These are phyloP conservation scores for Heteromyza rotundicornis DNA, from an alignment of 2,888 invertebrate species.

Conservation along the genomic window DNA sequence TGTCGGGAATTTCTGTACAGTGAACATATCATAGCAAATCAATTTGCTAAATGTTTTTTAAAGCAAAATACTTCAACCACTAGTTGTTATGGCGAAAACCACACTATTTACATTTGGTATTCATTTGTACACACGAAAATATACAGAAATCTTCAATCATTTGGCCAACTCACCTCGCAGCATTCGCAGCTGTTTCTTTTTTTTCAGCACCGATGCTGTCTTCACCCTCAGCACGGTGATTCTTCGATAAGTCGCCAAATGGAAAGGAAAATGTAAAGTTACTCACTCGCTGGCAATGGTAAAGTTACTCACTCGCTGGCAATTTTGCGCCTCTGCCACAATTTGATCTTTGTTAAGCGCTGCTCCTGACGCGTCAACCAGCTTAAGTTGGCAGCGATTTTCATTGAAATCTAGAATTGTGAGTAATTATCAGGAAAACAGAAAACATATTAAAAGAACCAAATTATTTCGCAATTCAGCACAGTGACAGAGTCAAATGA, in stretches of 20 bases:
- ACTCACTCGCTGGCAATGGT: not conserved
- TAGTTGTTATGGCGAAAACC: not conserved
- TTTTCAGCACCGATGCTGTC: not conserved
- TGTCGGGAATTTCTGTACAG: not conserved
- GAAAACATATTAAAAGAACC: no score
- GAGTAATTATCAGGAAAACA: no score
- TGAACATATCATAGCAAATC: not conserved
- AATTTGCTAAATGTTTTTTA: no score
- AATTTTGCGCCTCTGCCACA: conserved; percentile 36
- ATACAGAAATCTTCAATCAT: no score
- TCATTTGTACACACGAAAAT: not conserved
- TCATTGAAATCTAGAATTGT: conserved; percentile 26
- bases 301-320: conserved; percentile 29
- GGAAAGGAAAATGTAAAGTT: no score
- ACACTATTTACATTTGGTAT: not conserved
- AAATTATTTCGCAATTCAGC: no score
- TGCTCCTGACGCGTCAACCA: conserved; percentile 29
- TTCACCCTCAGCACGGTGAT: not conserved
- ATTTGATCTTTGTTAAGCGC: conserved; percentile 36
- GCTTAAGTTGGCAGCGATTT: conserved; percentile 29
- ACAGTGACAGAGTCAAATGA: no score
- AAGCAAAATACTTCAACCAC: no score
- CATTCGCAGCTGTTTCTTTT: not conserved
- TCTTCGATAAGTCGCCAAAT: not conserved
- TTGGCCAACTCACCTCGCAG: not conserved